These are phyloP conservation scores for Limnephilus auricula DNA, from an alignment of 2,888 invertebrate genomes.

Conservation along the genomic window DNA sequence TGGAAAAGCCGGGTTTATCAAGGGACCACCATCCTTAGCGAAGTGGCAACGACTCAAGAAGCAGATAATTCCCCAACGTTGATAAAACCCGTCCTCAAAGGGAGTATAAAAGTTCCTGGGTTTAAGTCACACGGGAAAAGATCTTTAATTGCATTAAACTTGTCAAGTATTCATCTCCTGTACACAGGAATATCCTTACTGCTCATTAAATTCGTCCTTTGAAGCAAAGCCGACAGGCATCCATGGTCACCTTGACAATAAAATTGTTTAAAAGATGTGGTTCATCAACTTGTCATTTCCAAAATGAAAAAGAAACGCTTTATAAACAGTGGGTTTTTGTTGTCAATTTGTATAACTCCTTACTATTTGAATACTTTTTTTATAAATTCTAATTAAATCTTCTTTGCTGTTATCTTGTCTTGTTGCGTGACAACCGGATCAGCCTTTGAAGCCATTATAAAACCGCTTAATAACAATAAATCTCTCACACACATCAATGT, in stretches of 20 bases:
- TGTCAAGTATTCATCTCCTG: not conserved
- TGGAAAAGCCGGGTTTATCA: too few species aligned
- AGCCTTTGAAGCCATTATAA: not conserved
- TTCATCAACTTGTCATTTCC: not conserved
- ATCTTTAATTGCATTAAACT: not conserved
- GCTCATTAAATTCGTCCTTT: not conserved
- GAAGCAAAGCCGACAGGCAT: not conserved
- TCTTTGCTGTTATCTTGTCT: not conserved
- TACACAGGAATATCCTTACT: not conserved
- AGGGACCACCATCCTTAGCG: too few species aligned
- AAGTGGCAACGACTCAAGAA: too few species aligned
- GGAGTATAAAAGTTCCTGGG: not conserved
- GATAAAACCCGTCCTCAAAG: not conserved
- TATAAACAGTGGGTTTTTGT: not conserved
- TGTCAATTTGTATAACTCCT: not conserved
- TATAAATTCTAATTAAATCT: too few species aligned
- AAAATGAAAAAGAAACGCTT: not conserved
- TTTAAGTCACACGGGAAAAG: not conserved
- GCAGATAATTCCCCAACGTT: not conserved
- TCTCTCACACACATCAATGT: not conserved
- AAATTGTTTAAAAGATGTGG: too few species aligned
- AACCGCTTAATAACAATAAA: not conserved
- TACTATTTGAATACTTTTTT: not conserved
- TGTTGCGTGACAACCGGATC: not conserved
- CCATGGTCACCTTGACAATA: not conserved